Percentiles rank a stretch among this genome's conserved stretches.
phyloP scores from a whole-genome alignment of 2,888 invertebrate genomes.

The Lathronympha strigana region DNA sequence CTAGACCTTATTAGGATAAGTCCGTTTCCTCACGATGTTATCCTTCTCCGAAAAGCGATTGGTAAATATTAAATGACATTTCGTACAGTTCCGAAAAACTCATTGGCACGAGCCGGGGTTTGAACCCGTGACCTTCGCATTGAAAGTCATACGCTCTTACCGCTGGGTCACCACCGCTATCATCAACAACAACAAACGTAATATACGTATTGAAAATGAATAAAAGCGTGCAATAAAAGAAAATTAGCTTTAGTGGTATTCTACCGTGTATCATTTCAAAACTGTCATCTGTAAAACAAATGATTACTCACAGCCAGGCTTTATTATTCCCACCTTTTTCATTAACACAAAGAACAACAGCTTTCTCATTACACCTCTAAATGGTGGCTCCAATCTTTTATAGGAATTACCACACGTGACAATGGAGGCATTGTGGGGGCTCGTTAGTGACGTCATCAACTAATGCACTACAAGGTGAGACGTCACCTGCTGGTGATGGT shows the following conservation, averaged over 20 bases:
- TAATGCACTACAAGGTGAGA: constrained; percentile 43
- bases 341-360: constrained; percentile 38
- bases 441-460: constrained; percentile 43
- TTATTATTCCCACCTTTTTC: constrained; percentile 19
- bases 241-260: constrained; percentile 6
- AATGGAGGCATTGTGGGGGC: constrained; percentile 33
- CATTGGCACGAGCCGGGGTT: too few relatives aligned
- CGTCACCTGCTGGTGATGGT: constrained; percentile 8
- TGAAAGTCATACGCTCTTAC: too few relatives aligned
- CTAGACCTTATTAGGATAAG: too few relatives aligned
- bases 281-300: neutral
- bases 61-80: too few relatives aligned
- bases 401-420: constrained; percentile 41
- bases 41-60: too few relatives aligned
- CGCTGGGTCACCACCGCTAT: too few relatives aligned
- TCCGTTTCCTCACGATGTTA: too few relatives aligned
- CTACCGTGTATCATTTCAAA: neutral
- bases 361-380: constrained; percentile 39
- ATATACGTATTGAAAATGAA: too few relatives aligned
- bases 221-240: neutral
- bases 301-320: neutral
- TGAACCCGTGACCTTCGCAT: too few relatives aligned
- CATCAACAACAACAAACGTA: too few relatives aligned
- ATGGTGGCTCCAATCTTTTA: constrained; percentile 41
- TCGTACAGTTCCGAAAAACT: too few relatives aligned